A percentile compares a stretch with the other conserved stretches of the same genome.
Evolutionary conservation across 2,888 invertebrate species (phyloP).

Genomic region (Mesoligia furuncula): DNA sequence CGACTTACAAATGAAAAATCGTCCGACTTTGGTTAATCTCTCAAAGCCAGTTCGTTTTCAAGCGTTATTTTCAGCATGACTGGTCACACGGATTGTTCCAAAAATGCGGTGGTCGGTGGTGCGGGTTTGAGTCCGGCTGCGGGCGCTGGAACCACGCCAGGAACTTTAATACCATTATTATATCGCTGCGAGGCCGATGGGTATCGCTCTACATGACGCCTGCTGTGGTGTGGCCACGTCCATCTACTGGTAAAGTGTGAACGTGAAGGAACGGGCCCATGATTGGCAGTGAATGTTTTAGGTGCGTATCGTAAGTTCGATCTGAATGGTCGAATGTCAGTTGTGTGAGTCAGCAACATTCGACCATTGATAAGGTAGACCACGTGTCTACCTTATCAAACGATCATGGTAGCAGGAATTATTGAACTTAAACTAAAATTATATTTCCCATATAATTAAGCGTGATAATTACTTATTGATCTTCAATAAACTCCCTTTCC

Average conservation of each 20-base stretch:
- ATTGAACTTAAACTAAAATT: background rate
- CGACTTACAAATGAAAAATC: constrained; percentile 31
- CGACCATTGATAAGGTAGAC: too few relatives aligned
- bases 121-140: constrained; percentile 15
- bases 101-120: constrained; percentile 23
- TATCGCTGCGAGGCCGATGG: constrained; percentile 53
- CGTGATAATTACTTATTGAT: background rate
- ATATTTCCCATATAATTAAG: background rate
- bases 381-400: background rate
- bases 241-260: background rate
- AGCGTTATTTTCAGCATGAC: constrained; percentile 53
- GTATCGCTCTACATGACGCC: constrained; percentile 54
- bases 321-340: background rate
- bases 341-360: too few relatives aligned
- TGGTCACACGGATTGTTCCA: constrained; percentile 41
- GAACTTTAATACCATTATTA: constrained; percentile 71
- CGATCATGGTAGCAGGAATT: background rate
- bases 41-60: constrained; percentile 42
- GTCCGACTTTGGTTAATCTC: constrained; percentile 35
- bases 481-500: background rate
- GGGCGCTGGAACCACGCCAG: constrained; percentile 70
- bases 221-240: background rate
- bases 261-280: background rate
- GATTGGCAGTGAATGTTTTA: background rate
- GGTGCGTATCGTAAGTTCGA: background rate